Percentiles rank a stretch among this genome's conserved stretches.
These are phyloP conservation scores for Arnoldichthys spilopterus DNA, from an alignment of 2,797 vertebrate species.

Conservation along the genomic window DNA sequence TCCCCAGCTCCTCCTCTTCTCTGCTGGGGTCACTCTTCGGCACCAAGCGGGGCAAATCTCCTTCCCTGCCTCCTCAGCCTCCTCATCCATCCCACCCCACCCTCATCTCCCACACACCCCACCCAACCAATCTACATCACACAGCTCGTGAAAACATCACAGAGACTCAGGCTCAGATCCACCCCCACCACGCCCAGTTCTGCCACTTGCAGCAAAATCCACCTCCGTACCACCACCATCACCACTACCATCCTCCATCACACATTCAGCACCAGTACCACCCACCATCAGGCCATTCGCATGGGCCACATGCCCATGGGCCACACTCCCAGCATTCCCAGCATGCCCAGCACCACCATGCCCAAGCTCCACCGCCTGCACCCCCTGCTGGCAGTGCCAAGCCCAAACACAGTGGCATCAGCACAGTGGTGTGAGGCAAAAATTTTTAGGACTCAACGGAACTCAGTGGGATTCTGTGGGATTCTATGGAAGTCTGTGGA, in stretches of 20 bases:
- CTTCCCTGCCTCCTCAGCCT: slow-evolving; percentile 77
- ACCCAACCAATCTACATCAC: slow-evolving; percentile 81
- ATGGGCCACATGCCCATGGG: slow-evolving; percentile 72
- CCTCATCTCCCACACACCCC: slow-evolving; percentile 82
- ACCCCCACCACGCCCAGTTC: slow-evolving; percentile 84
- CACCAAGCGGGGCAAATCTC: slow-evolving; percentile 87
- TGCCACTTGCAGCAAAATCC: slow-evolving; percentile 90
- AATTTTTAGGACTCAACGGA: neutral
- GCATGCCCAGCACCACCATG: slow-evolving; percentile 81
- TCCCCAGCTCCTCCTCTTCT: slow-evolving; percentile 89
- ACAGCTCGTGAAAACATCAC: slow-evolving; percentile 66
- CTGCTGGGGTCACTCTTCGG: slow-evolving; percentile 93
- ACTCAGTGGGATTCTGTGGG: neutral
- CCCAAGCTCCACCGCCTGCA: slow-evolving; percentile 63
- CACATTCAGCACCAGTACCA: slow-evolving; percentile 87
- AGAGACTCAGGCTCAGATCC: slow-evolving; percentile 72
- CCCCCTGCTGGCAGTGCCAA: slow-evolving; percentile 82
- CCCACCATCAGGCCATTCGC: slow-evolving; percentile 70
- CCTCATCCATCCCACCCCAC: slow-evolving; percentile 78
- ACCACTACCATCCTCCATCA: slow-evolving; percentile 92
- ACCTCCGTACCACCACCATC: slow-evolving; percentile 93
- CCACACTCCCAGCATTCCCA: slow-evolving; percentile 72
- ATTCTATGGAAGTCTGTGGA: neutral
- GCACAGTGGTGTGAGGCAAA: slow-evolving; percentile 89
- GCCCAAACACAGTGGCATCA: slow-evolving; percentile 96